Evolutionary conservation across 2,888 invertebrate genomes (phyloP), one percentile per base, ranked within the genome.

Genomic region (Bellardia pandia): DNA sequence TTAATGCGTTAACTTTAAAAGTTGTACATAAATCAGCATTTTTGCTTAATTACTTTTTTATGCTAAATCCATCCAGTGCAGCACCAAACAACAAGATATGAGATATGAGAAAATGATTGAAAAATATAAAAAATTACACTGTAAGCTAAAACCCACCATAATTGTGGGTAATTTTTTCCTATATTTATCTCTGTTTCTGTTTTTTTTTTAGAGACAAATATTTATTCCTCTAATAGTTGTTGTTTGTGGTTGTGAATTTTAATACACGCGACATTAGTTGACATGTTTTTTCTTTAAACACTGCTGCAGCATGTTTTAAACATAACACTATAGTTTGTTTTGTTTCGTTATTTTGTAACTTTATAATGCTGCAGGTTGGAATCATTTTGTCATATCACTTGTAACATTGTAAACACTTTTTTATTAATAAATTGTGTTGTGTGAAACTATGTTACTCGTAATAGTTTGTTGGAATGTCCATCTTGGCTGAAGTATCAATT

Each of bases 1-100:
- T 80, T 86, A 84, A 86, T 86, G 83, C 86, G 86, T 83, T 86
- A 86, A 83, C 71, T 79, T 83, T 75, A 48, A 48, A 79, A 76
- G 58, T 60, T 77, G n/a, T 51, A 64, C 72, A 84, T 86, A 86
- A 86, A 86, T 86, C 83, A 84, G 75, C 86, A 80, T 79, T 80
- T 86, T 83, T 84, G 30, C 76, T 83, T 86, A 83, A 80, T 80
- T 86, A 86, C 76, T 60, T 84, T 80, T 84, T 76, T 84, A 86
- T 84, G 86, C 86, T 77, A 86, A 86, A 72, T 72, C n/a, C 13
- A 11, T 30, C 8, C 8, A 77, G 51, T 64, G 2, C 13, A 30
- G n/a, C 37, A 2, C 3, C 13, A n/a, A 8, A 3, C 30, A 14
- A 11, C n/a, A 66, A 42, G 4, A 33, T 23, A 23, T n/a, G 13